phyloP scores from a whole-genome alignment of 1,140 invertebrate species.

The Monomorium pharaonis region DNA sequence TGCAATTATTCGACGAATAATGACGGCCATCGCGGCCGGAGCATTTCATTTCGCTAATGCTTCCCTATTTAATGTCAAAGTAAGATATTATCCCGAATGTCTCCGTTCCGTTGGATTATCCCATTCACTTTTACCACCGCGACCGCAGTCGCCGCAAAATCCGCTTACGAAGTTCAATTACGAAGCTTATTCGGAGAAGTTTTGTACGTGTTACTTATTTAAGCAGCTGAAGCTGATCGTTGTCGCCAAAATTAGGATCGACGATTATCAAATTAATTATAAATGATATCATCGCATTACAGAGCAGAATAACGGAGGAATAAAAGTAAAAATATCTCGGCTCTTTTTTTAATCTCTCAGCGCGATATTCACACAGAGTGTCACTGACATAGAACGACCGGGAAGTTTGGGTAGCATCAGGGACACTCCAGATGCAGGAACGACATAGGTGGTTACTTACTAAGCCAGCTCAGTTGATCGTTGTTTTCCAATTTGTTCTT shows the following conservation, averaged over 20 bases:
- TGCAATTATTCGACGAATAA: constrained; percentile 28
- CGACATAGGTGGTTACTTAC: constrained; percentile 81
- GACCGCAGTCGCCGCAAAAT: not conserved
- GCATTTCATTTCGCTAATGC: constrained; percentile 36
- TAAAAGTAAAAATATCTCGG: not conserved
- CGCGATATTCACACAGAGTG: not conserved
- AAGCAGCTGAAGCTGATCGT: not conserved
- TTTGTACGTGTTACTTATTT: constrained; percentile 1
- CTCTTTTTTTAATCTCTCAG: not conserved
- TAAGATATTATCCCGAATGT: constrained; percentile 28
- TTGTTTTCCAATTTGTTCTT: constrained; percentile 89
- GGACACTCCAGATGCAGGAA: not conserved
- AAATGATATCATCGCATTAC: not conserved
- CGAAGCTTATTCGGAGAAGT: not conserved
- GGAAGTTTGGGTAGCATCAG: not conserved
- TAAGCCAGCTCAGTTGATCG: constrained; percentile 90
- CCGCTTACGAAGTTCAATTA: constrained; percentile 14
- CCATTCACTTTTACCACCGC: not conserved
- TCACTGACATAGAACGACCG: not conserved
- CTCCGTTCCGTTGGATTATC: constrained; percentile 2
- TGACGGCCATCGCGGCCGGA: constrained; percentile 7
- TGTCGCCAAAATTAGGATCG: not conserved
- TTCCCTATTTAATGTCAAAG: constrained; percentile 32
- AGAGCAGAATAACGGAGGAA: not conserved
- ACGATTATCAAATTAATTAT: constrained; percentile 3